Base-by-base conservation (phyloP, 2,888 invertebrate species). In the Campopleginae sp. region DNA sequence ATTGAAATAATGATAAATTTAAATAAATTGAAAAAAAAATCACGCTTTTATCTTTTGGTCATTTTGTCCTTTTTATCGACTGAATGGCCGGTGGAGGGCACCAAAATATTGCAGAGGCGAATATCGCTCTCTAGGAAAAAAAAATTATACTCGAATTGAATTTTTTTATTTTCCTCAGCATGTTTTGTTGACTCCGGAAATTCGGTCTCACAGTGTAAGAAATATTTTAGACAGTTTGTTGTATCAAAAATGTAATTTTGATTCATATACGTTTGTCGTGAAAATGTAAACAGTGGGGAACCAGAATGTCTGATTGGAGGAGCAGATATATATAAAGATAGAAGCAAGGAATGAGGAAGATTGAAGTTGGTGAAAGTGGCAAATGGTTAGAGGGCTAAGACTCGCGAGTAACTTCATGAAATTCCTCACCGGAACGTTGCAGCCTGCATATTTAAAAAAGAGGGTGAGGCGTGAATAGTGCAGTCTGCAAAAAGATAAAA, bases 301-400 rank as follows among this genome's bases (percentile, higher is more conserved):
- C n/a, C 31, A 75, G 63, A 72, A 86, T 61, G 71, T 76, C 87
- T 86, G 85, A 87, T 85, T 82, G 78, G 80, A 80, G 78, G 74
- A 70, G 81, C 82, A 82, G 87, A 83, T 80, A 80, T 42, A 61
- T 48, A n/a, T 4, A 12, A 38, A 42, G 46, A 27, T 27, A 27
- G 10, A 4, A 27, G 58, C 2, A 58, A 27, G 31, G 70, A 12
- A 33, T 4, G 14, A 46, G 46, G 7, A 68, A 31, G 27, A 14
- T 70, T 51, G n/a, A 48, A 70, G 70, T 70, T 48, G 48, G n/a
- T 5, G 19, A 23, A 72, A 72, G 38, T 82, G 46, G 71, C 54
- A 46, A 27, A 71, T 23, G 82, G 65, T 54, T 23, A 38, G 27
- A 44, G 19, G 61, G 61, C 65, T 33, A 31, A 76, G 58, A 46